Base-by-base conservation (phyloP, 2,888 invertebrate genomes). In the Drosophila nr. perissopoda region DNA sequence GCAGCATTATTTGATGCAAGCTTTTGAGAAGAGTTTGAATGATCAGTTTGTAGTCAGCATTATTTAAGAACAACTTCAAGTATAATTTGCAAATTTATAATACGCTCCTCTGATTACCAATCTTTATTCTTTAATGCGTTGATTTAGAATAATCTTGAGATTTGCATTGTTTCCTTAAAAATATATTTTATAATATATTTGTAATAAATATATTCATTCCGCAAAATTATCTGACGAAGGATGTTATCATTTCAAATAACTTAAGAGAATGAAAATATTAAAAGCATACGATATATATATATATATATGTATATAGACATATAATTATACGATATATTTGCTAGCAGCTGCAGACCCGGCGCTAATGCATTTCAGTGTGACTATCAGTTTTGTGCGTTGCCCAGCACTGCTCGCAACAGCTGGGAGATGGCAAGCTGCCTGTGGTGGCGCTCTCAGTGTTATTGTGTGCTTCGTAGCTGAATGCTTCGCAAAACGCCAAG, bases 401-500 rank as follows among this genome's bases (percentile, higher is more conserved):
- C 4, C 68, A 84, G 48, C 88, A 89, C 83, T 89, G 29, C 0
- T 18, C 6, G 2, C 13, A 66, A 70, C 83, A 84, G 83, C 83
- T 84, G 16, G 16, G 61, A 68, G 58, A 25, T 62, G 49, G 56
- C 52, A 61, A 63, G 65, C 56, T 68, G 42, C 25, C 52, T 66
- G 27, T 59, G 51, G 34, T 36, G 40, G 49, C 51, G 25, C 64
- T 61, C 48, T 64, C 72, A 82, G 76, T 84, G 71, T 74, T 73
- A 71, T 77, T 88, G 73, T 72, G 63, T 65, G 67, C 81, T 53
- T 62, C 36, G 71, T 48, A 70, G 71, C 66, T 68, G 67, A 69
- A 65, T 54, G 82, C 67, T 74, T 58, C 54, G 48, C 40, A 46
- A 57, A 62, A 65, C 61, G 66, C 21, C 46, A 60, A 63, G 82